Percentiles rank a stretch among this genome's conserved stretches.
Conservation (phyloP, 1,140 invertebrate species). For the Ylistrum balloti region DNA sequence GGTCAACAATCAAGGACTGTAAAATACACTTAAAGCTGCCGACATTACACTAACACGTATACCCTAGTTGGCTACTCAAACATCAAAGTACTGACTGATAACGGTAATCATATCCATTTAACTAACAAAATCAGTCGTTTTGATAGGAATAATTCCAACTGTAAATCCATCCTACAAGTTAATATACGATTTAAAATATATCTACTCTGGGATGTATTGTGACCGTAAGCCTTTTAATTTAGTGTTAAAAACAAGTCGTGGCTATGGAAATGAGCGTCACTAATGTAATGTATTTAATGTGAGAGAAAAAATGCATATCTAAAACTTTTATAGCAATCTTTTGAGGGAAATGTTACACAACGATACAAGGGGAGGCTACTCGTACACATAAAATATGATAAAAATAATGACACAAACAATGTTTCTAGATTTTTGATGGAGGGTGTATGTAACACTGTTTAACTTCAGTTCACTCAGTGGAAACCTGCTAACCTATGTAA, state of each 20-base stretch:
- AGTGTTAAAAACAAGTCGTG: no score
- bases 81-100: background rate
- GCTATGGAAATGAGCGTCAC: no score
- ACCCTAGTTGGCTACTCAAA: background rate
- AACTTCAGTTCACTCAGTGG: conserved; percentile 2
- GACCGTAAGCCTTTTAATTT: no score
- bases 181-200: no score
- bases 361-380: background rate
- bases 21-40: background rate
- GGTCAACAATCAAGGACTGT: background rate
- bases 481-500: conserved; percentile 20
- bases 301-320: no score
- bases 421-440: background rate
- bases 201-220: no score
- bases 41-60: background rate
- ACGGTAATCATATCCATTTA: background rate
- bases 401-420: background rate
- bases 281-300: no score
- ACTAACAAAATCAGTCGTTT: background rate
- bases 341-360: no score
- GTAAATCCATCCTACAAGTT: no score
- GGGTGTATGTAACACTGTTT: background rate
- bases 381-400: background rate
- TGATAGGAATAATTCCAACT: no score
- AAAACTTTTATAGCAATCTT: background rate